Evolutionary conservation across 1,140 invertebrate genomes (phyloP).

Genomic region (Aphis gossypii): DNA sequence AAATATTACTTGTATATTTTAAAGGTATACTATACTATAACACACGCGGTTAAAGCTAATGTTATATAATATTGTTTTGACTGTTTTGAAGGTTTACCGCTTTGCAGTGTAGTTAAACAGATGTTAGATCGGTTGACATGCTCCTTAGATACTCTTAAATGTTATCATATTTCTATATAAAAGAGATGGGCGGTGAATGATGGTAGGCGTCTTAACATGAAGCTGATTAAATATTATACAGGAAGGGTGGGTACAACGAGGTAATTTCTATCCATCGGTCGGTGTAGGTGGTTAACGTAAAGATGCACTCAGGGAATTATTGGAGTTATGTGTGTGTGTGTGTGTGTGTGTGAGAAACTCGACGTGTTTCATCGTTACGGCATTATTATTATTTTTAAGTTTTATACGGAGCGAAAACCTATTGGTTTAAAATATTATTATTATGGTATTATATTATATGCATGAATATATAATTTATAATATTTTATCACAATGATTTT

Average conservation of each 20-base stretch:
- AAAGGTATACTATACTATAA: background rate
- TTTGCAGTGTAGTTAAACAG: too few species aligned
- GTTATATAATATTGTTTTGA: background rate
- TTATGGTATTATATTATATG: too few species aligned
- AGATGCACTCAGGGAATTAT: too few species aligned
- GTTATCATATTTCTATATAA: too few species aligned
- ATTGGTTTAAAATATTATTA: background rate
- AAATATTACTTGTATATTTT: too few species aligned
- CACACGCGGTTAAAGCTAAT: background rate
- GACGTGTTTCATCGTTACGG: background rate
- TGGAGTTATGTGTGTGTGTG: background rate
- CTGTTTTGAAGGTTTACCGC: too few species aligned
- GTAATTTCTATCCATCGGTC: background rate
- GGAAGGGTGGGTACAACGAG: background rate
- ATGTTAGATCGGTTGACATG: too few species aligned
- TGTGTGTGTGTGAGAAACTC: background rate
- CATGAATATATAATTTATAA: background rate
- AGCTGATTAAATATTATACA: background rate
- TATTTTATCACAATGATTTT: conserved; percentile 3
- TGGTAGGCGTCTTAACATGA: background rate
- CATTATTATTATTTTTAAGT: background rate
- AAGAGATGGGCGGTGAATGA: too few species aligned
- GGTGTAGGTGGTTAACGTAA: too few species aligned
- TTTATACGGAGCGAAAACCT: background rate
- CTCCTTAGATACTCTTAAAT: too few species aligned